Conservation (phyloP, 2,797 vertebrate genomes). For the Chiloscyllium punctatum region DNA sequence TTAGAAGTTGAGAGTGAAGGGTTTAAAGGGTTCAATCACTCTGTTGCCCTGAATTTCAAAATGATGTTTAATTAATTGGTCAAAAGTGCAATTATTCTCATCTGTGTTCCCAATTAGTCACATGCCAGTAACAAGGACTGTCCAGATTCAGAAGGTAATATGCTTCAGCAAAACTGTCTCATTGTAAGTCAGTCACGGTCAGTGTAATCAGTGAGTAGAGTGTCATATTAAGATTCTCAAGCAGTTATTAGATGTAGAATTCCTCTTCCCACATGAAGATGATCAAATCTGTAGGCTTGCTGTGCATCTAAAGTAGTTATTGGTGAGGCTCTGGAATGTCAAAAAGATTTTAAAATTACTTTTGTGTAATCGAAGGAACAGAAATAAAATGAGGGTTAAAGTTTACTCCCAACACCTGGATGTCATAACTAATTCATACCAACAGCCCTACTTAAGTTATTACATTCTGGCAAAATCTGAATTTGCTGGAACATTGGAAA, state of each 20-base stretch:
- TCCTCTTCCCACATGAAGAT: not conserved
- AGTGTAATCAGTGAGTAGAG: not conserved
- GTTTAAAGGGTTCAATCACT: not conserved
- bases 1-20: not conserved
- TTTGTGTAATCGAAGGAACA: not conserved
- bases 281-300: not conserved
- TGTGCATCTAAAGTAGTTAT: not conserved
- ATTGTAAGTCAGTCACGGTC: not conserved
- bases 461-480: too few species aligned
- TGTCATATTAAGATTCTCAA: not conserved
- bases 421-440: too few species aligned
- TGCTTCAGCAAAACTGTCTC: not conserved
- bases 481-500: too few species aligned
- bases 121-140: not conserved
- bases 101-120: not conserved
- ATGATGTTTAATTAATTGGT: not conserved
- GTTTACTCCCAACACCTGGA: too few species aligned
- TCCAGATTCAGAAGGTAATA: not conserved
- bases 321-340: not conserved
- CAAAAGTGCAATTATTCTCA: not conserved
- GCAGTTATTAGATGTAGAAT: not conserved
- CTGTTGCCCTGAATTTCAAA: not conserved
- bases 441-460: too few species aligned
- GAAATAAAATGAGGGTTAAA: too few species aligned
- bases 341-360: not conserved